Conservation (phyloP, 2,113 vertebrate species). For the Limanda limanda region DNA sequence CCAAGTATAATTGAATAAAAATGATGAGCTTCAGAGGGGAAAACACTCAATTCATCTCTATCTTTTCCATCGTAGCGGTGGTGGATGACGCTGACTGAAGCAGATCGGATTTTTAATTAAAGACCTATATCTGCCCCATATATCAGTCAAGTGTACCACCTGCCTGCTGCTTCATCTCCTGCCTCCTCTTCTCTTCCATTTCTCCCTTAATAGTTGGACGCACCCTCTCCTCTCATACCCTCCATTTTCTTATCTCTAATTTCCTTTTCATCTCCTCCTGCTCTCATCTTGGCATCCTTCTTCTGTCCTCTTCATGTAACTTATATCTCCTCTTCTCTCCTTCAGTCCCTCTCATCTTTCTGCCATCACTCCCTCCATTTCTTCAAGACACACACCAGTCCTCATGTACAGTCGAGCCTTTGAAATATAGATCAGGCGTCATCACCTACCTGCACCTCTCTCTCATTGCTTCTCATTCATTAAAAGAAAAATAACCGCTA, state of each 20-base stretch:
- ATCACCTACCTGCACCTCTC: constrained; percentile 30
- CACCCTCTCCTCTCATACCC: constrained; percentile 6
- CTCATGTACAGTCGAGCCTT: constrained; percentile 57
- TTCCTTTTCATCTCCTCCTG: constrained; percentile 55
- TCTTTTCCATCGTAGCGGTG: constrained; percentile 1
- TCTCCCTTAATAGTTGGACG: background rate
- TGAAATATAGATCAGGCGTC: constrained; percentile 77
- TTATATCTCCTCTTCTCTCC: constrained; percentile 12
- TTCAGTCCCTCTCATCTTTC: constrained; percentile 42
- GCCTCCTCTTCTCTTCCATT: background rate
- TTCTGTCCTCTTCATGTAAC: constrained; percentile 7
- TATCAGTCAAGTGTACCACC: background rate
- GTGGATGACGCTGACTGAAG: constrained; percentile 21
- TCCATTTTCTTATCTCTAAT: constrained; percentile 33
- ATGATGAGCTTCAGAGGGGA: background rate
- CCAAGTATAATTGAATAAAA: background rate
- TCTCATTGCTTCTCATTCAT: background rate
- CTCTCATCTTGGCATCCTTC: constrained; percentile 24
- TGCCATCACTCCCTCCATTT: constrained; percentile 49
- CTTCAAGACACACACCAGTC: constrained; percentile 63
- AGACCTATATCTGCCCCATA: constrained; percentile 15
- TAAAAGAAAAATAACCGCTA: background rate
- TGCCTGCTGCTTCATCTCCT: constrained; percentile 4
- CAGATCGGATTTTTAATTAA: constrained; percentile 31
- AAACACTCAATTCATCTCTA: background rate